These are phyloP conservation scores for Amia ocellicauda DNA, from an alignment of 2,113 vertebrate genomes.

Conservation along the genomic window DNA sequence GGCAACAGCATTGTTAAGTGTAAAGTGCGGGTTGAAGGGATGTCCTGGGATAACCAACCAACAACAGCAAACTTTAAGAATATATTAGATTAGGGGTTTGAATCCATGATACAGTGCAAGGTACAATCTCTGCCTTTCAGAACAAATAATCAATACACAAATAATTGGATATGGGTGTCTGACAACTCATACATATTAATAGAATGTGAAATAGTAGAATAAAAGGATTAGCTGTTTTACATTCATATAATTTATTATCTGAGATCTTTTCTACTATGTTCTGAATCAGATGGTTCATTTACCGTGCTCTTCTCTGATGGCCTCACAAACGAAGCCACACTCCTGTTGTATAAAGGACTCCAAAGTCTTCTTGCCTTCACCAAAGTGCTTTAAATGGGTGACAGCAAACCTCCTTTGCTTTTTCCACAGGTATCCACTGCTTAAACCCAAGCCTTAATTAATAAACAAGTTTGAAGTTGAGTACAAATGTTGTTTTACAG, in stretches of 20 bases:
- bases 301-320: slow-evolving; percentile 25
- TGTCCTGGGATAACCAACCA: slow-evolving; percentile 55
- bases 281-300: neutral
- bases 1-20: slow-evolving; percentile 60
- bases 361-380: slow-evolving; percentile 48
- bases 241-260: no score
- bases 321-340: slow-evolving; percentile 15
- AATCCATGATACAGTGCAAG: no score
- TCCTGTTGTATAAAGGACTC: slow-evolving; percentile 29
- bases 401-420: slow-evolving; percentile 55
- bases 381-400: slow-evolving; percentile 55
- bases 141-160: no score
- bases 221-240: no score
- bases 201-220: no score
- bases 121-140: no score
- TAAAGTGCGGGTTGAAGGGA: slow-evolving; percentile 62
- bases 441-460: slow-evolving; percentile 37
- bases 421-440: slow-evolving; percentile 48
- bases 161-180: no score
- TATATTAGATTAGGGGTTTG: no score
- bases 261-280: no score
- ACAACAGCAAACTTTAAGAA: no score
- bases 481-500: neutral
- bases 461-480: neutral
- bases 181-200: no score